Conservation (phyloP, 2,113 vertebrate species). For the Tringa solitaria region DNA sequence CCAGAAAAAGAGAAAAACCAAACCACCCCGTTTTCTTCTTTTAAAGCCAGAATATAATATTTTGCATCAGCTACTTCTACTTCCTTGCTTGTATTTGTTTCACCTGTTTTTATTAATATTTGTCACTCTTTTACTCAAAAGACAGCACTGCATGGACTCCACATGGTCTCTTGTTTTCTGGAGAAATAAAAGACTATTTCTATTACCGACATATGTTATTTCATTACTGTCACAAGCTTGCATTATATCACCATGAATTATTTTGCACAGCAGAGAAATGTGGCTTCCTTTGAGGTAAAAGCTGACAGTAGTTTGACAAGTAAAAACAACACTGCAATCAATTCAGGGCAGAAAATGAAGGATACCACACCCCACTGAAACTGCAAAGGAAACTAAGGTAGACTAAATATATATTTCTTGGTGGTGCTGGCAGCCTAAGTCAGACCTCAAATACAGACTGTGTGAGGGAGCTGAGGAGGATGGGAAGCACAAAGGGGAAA, state of each 20-base stretch:
- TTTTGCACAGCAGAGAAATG: constrained; percentile 2
- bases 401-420: not conserved
- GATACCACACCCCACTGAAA: not conserved
- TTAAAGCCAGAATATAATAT: not conserved
- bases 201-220: not conserved
- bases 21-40: not conserved
- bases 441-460: not conserved
- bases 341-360: not conserved
- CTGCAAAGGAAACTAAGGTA: constrained; percentile 9
- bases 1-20: not conserved
- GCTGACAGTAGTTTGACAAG: not conserved
- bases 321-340: not conserved
- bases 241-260: constrained; percentile 1
- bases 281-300: constrained; percentile 4
- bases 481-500: not conserved
- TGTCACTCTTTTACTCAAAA: not conserved
- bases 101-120: not conserved
- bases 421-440: not conserved
- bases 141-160: not conserved
- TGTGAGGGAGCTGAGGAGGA: not conserved
- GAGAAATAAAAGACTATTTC: not conserved
- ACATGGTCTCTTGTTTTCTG: not conserved
- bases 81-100: not conserved
- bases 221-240: not conserved
- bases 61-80: not conserved